These are phyloP conservation scores for Thalpophila matura DNA, from an alignment of 2,888 invertebrate species.

Conservation along the genomic window DNA sequence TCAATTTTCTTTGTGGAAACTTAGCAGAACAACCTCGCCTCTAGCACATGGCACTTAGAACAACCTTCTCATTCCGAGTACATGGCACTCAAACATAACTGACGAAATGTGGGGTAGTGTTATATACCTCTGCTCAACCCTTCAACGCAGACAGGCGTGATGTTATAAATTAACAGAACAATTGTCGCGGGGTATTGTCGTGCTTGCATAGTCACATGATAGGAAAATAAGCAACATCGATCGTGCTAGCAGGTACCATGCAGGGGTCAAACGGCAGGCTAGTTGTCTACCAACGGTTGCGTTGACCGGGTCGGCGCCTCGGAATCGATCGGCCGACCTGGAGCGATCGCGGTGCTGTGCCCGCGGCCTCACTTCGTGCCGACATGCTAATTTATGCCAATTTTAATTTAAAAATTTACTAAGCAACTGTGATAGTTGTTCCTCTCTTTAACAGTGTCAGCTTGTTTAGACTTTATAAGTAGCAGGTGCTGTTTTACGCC, in stretches of 20 bases:
- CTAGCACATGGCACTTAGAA: no score
- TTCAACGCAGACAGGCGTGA: no score
- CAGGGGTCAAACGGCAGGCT: conserved; percentile 69
- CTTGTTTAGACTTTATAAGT: not conserved
- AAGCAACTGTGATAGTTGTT: conserved; percentile 2
- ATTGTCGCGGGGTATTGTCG: conserved; percentile 31
- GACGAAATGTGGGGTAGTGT: no score
- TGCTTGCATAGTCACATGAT: conserved; percentile 34
- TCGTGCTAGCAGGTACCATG: conserved; percentile 51
- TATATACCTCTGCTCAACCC: no score
- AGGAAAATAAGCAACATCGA: conserved; percentile 64
- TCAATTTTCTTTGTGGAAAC: no score
- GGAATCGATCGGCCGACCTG: conserved; percentile 76
- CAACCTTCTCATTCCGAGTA: no score
- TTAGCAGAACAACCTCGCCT: no score
- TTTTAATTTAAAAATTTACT: conserved; percentile 45
- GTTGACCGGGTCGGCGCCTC: conserved; percentile 77
- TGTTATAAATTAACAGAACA: no score
- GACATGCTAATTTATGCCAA: conserved; percentile 52
- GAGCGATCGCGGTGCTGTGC: conserved; percentile 48
- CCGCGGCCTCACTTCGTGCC: conserved; percentile 46
- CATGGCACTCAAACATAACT: no score
- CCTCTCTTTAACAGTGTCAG: not conserved
- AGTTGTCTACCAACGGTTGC: conserved; percentile 62
- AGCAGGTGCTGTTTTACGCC: not conserved